phyloP scores from a whole-genome alignment of 2,113 vertebrate species.

The Tapirus terrestris region DNA sequence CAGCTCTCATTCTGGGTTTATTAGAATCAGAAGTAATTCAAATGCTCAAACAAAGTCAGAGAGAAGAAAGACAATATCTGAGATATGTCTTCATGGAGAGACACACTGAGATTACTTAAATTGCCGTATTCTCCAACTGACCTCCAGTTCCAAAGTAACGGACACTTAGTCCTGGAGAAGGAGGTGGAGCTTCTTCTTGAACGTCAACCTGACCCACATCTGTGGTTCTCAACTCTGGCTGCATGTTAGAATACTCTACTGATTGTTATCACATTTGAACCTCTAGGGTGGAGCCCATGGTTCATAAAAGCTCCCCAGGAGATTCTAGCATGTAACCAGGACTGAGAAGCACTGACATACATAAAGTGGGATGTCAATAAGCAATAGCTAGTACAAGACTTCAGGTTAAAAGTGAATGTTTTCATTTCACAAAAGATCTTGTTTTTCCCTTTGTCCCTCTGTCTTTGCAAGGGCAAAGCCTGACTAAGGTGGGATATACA shows the following conservation, averaged over 20 bases:
- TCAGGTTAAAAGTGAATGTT: neutral
- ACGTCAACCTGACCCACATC: neutral
- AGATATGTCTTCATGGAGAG: neutral
- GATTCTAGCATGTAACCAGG: neutral
- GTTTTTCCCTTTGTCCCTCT: neutral
- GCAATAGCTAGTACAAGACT: neutral
- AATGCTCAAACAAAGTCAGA: neutral
- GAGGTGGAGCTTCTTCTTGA: neutral
- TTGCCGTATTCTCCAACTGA: neutral
- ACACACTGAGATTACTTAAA: neutral
- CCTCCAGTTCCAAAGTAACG: neutral
- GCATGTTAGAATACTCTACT: neutral
- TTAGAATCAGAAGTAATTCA: neutral
- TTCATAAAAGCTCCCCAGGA: neutral
- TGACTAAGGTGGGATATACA: neutral
- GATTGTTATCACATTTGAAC: neutral
- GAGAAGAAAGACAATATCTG: neutral
- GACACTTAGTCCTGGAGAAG: accelerated
- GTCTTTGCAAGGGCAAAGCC: neutral
- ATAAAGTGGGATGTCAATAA: neutral
- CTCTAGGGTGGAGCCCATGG: neutral
- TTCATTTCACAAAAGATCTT: neutral
- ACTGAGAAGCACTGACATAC: neutral
- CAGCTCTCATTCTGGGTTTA: neutral
- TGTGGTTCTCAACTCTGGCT: neutral